A percentile compares a stretch with the other conserved stretches of the same genome.
phyloP scores from a whole-genome alignment of 2,888 invertebrate genomes.

The Ecdyonurus torrentis region DNA sequence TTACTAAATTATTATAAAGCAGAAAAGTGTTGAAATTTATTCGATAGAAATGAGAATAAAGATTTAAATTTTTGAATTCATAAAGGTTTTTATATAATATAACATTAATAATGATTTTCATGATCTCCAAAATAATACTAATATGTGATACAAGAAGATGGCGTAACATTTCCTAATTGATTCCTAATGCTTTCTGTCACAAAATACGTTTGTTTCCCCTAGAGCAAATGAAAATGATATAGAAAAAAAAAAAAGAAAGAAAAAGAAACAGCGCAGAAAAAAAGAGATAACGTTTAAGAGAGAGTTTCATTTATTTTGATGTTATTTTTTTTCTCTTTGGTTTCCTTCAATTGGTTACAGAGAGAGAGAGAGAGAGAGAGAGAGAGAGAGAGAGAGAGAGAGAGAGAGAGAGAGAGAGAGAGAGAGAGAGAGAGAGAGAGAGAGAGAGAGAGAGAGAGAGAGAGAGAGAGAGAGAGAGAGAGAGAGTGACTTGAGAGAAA shows the following conservation, averaged over 20 bases:
- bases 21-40: too few species aligned
- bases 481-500: background rate
- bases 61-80: too few species aligned
- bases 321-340: too few species aligned
- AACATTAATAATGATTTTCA: too few species aligned
- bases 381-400: background rate
- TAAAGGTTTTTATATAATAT: too few species aligned
- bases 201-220: background rate
- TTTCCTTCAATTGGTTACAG: too few species aligned
- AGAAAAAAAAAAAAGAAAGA: background rate
- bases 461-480: background rate
- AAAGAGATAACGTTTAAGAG: background rate
- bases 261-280: background rate
- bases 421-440: background rate
- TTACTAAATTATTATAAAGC: too few species aligned
- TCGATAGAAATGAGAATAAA: too few species aligned
- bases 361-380: too few species aligned
- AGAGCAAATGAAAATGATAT: background rate
- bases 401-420: background rate
- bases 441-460: background rate
- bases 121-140: too few species aligned
- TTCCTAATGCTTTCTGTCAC: background rate
- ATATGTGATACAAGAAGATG: too few species aligned
- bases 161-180: background rate
- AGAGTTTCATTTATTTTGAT: too few species aligned